A percentile compares a stretch with the other conserved stretches of the same genome.
These are phyloP conservation scores for Lysandra bellargus DNA, from an alignment of 2,888 invertebrate genomes.

Conservation along the genomic window DNA sequence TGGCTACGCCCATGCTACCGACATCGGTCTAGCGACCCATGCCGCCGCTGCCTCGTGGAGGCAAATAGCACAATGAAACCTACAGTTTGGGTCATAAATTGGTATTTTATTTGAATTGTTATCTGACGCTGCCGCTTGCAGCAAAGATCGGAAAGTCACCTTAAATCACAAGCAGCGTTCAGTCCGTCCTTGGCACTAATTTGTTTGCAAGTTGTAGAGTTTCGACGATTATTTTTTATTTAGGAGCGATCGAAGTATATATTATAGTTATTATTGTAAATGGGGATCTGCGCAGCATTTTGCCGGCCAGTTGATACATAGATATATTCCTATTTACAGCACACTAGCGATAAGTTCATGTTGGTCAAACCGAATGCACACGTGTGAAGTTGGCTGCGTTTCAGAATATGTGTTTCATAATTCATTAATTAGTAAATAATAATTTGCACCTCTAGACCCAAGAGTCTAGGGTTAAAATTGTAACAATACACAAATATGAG, in stretches of 20 bases:
- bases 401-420: background rate
- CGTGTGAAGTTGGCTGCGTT: background rate
- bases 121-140: no score
- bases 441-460: no score
- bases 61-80: no score
- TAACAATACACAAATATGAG: background rate
- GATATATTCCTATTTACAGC: slow-evolving; percentile 39
- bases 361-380: background rate
- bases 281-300: slow-evolving; percentile 52
- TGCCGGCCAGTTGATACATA: slow-evolving; percentile 57
- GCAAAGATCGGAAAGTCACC: no score
- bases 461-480: no score
- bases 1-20: no score
- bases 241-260: background rate
- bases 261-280: slow-evolving; percentile 15
- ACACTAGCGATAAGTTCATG: slow-evolving; percentile 20
- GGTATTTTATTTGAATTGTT: no score
- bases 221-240: background rate
- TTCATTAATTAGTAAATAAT: background rate
- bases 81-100: no score
- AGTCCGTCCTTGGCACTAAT: background rate
- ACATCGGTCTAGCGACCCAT: no score
- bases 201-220: slow-evolving; percentile 12
- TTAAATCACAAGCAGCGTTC: background rate
- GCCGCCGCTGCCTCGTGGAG: no score